Percentiles rank a stretch among this genome's conserved stretches.
phyloP scores from a whole-genome alignment of 2,797 vertebrate genomes.

The Myotis daubentonii region DNA sequence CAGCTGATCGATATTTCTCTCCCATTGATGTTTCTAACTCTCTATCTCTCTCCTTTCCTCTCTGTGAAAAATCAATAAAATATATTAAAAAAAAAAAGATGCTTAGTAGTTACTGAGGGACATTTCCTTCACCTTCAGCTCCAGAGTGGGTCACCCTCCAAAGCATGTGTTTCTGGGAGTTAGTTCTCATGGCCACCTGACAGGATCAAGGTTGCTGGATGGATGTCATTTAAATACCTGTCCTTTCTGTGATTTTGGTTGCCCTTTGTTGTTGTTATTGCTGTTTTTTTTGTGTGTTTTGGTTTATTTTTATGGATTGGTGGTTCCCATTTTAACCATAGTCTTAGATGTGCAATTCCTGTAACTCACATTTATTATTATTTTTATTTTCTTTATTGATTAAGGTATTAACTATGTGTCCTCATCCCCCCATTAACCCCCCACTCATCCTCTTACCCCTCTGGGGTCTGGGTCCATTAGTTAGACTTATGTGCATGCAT shows the following conservation, averaged over 20 bases:
- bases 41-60: no score
- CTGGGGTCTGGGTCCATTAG: no score
- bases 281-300: not conserved
- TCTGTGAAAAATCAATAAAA: no score
- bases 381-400: not conserved
- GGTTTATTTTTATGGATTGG: not conserved
- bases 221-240: not conserved
- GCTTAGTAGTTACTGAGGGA: not conserved
- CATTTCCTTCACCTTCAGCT: not conserved
- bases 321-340: not conserved
- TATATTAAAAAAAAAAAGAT: no score
- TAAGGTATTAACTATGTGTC: no score
- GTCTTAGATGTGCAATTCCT: not conserved
- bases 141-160: not conserved
- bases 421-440: no score
- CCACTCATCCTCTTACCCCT: no score
- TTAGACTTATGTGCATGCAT: no score
- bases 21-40: no score
- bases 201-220: not conserved
- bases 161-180: not conserved
- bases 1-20: no score
- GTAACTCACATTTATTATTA: not conserved
- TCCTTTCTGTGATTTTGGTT: not conserved
- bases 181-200: not conserved
- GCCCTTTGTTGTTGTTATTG: not conserved